Conservation (phyloP, 2,113 vertebrate genomes). For the Podarcis cretensis region DNA sequence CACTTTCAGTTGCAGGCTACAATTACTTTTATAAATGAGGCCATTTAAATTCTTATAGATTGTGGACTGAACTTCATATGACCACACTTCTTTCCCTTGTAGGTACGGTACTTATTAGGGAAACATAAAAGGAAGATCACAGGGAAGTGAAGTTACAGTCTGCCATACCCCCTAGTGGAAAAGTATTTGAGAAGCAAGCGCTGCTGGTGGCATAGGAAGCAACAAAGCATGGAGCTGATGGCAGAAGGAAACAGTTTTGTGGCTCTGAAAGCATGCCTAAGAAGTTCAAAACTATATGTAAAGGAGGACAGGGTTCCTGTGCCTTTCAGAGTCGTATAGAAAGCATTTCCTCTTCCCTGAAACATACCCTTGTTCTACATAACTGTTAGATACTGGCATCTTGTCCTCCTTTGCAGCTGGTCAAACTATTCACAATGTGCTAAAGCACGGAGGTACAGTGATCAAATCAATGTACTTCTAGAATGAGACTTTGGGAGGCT, state of each 20-base stretch:
- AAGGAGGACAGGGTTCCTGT: background rate
- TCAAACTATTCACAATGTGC: background rate
- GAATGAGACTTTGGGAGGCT: too few relatives aligned
- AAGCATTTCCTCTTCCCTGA: background rate
- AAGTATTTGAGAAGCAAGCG: slow-evolving; percentile 63
- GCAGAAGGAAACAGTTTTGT: slow-evolving; percentile 50
- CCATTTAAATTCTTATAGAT: slow-evolving; percentile 65
- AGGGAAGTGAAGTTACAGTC: slow-evolving; percentile 55
- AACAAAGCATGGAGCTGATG: slow-evolving; percentile 20
- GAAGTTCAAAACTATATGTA: background rate
- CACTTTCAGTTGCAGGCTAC: slow-evolving; percentile 54
- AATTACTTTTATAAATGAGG: slow-evolving; percentile 66
- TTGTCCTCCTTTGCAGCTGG: background rate
- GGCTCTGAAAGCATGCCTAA: background rate
- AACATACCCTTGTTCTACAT: background rate
- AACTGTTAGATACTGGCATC: background rate
- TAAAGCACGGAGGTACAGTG: background rate
- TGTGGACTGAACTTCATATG: slow-evolving; percentile 36
- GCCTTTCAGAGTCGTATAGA: background rate
- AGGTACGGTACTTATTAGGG: slow-evolving; percentile 13
- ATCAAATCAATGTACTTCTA: background rate
- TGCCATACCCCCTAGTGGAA: slow-evolving; percentile 70
- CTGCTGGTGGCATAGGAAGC: slow-evolving; percentile 27
- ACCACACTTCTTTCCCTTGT: slow-evolving; percentile 42
- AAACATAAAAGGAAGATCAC: background rate